phyloP scores from a whole-genome alignment of 2,113 vertebrate genomes.

The Burhinus bistriatus region DNA sequence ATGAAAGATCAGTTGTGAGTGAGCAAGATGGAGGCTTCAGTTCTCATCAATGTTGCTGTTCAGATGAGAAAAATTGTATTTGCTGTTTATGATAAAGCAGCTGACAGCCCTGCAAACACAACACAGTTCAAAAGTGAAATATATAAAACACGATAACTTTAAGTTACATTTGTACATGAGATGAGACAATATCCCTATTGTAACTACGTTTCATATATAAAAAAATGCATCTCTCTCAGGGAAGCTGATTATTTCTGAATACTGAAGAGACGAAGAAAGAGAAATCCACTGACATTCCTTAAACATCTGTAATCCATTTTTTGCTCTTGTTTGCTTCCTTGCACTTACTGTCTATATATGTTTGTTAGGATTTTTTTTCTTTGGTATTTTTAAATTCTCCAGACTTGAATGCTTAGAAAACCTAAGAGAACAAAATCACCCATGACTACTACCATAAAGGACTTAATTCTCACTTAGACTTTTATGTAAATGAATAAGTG shows the following conservation, averaged over 20 bases:
- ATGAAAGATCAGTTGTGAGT: neutral
- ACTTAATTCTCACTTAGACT: neutral
- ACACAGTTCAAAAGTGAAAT: neutral
- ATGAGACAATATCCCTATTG: neutral
- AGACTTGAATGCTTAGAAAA: neutral
- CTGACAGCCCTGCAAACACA: neutral
- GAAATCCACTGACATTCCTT: neutral
- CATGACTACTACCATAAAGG: neutral
- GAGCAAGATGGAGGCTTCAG: neutral
- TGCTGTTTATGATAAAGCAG: neutral
- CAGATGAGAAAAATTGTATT: neutral
- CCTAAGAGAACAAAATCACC: neutral
- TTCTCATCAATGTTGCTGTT: neutral
- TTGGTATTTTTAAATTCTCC: neutral
- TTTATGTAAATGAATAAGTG: neutral
- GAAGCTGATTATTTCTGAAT: neutral
- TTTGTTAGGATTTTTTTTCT: neutral
- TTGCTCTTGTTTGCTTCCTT: neutral
- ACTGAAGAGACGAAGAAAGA: neutral
- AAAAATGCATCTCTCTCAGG: neutral
- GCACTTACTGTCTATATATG: neutral
- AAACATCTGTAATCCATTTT: neutral
- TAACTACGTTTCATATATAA: neutral
- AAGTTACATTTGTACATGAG: neutral
- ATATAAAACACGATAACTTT: neutral